Evolutionary conservation across 2,888 invertebrate species (phyloP).

Genomic region (Cosmia trapezina): DNA sequence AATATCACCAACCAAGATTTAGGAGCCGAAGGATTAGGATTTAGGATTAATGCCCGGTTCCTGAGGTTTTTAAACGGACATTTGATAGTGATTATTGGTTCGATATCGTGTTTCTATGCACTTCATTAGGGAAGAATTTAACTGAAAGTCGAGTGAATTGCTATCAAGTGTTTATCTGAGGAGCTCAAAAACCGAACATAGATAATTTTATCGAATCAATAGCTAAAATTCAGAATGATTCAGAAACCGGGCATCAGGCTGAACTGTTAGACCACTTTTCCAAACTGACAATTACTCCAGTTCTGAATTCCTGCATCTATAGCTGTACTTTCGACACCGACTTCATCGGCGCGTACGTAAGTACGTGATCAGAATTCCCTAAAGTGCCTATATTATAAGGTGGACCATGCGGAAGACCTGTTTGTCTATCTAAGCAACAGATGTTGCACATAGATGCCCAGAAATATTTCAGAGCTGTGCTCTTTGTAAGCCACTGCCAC

Average conservation of each 20-base stretch:
- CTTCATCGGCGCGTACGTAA: not conserved
- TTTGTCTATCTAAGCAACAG: conserved; percentile 3
- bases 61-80: too few species aligned
- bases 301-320: not conserved
- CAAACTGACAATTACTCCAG: not conserved
- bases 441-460: not conserved
- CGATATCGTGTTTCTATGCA: too few species aligned
- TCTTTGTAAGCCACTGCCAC: not conserved
- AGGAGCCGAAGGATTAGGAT: not conserved
- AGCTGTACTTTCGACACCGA: conserved; percentile 1
- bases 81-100: too few species aligned
- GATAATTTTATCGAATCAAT: too few species aligned
- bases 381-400: not conserved
- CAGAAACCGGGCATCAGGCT: too few species aligned
- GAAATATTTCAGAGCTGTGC: not conserved
- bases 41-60: too few species aligned
- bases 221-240: too few species aligned
- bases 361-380: conserved; percentile 11
- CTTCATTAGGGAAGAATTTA: too few species aligned
- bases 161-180: too few species aligned
- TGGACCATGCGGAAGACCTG: conserved; percentile 9
- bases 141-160: too few species aligned
- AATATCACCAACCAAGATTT: not conserved
- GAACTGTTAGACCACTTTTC: not conserved
- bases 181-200: too few species aligned